These are phyloP conservation scores for Orbicella faveolata DNA, from an alignment of 64 coral and sea anemone genomes.

Conservation along the genomic window DNA sequence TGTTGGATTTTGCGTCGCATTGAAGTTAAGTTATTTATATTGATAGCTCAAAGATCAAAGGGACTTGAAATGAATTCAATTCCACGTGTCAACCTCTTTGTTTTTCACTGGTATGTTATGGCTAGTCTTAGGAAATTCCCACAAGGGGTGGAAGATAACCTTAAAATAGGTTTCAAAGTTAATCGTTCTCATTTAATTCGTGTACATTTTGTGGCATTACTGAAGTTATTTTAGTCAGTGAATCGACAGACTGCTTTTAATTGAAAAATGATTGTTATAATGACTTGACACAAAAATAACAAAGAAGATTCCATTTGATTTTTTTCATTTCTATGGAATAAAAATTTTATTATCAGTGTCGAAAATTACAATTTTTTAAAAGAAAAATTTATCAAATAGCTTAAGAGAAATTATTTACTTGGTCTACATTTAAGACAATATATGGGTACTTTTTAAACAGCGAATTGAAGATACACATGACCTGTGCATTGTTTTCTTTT, in stretches of 20 bases:
- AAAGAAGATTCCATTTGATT: not conserved
- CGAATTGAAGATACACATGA: not conserved
- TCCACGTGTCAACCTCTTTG: constrained; percentile 25
- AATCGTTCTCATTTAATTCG: not conserved
- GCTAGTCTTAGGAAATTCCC: not conserved
- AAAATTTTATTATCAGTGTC: not conserved
- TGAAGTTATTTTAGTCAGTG: not conserved
- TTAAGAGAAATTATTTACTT: not conserved
- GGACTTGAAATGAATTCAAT: constrained; percentile 13
- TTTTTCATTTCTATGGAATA: not conserved
- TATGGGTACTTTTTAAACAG: no score
- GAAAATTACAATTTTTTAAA: not conserved
- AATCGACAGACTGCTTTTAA: not conserved
- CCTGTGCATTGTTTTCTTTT: not conserved
- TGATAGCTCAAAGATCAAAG: not conserved
- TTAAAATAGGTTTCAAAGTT: not conserved
- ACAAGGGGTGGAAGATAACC: not conserved
- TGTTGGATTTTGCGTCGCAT: not conserved
- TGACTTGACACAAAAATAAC: not conserved
- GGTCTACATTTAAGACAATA: not conserved
- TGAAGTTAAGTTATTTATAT: not conserved
- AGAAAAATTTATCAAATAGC: not conserved
- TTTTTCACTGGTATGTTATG: not conserved
- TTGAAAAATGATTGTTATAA: not conserved
- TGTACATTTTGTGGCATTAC: not conserved